phyloP scores from a whole-genome alignment of 2,888 invertebrate species.

The Drosophila anomalata region DNA sequence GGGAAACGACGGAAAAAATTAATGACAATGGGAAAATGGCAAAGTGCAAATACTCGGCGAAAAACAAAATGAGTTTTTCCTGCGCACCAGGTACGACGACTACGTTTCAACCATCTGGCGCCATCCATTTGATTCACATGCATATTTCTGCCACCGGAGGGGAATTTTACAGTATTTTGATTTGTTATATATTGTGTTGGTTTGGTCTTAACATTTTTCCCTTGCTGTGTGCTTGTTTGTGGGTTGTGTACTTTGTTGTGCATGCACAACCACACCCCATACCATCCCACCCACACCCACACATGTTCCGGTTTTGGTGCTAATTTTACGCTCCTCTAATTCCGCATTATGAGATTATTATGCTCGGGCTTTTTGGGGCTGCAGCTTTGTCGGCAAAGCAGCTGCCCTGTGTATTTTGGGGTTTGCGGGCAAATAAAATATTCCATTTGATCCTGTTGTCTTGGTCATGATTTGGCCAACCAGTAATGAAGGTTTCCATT shows the following conservation, averaged over 20 bases:
- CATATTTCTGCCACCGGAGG: conserved; percentile 46
- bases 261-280: conserved; percentile 8
- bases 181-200: conserved; percentile 33
- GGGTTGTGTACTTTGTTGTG: conserved; percentile 24
- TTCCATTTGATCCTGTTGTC: conserved; percentile 5
- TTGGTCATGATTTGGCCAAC: conserved; percentile 5
- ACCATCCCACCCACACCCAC: neutral
- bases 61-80: neutral
- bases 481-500: conserved; percentile 1
- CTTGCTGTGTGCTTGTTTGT: conserved; percentile 32
- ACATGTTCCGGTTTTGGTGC: conserved; percentile 30
- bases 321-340: conserved; percentile 68
- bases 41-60: conserved; percentile 3
- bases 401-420: conserved; percentile 7
- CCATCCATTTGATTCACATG: conserved; percentile 48
- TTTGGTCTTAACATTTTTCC: conserved; percentile 51
- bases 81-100: neutral
- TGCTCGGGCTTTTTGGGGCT: conserved; percentile 21
- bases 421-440: conserved; percentile 20
- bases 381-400: conserved; percentile 2
- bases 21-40: conserved; percentile 5
- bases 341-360: conserved; percentile 55
- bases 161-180: conserved; percentile 48
- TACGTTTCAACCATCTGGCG: conserved; percentile 42
- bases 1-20: conserved; percentile 1